Evolutionary conservation across 2,797 vertebrate genomes (phyloP).

Genomic region (Hydrocynus forskahlii): DNA sequence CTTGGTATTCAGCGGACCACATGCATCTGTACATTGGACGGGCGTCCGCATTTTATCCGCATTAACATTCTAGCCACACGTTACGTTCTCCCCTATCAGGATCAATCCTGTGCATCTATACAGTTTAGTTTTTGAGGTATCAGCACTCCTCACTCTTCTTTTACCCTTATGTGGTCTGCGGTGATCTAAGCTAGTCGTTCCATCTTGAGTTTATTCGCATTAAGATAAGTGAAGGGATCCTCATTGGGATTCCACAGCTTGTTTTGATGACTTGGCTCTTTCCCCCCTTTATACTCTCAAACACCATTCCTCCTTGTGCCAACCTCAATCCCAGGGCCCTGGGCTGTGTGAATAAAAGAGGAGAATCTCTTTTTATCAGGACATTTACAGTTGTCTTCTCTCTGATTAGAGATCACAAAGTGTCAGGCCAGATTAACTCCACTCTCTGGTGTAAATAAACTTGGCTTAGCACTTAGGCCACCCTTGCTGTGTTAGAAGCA

Average conservation of each 20-base stretch:
- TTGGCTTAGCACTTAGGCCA: constrained; percentile 38
- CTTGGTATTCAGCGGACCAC: constrained; percentile 2
- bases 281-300: constrained; percentile 9
- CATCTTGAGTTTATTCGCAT: constrained; percentile 40
- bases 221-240: constrained; percentile 39
- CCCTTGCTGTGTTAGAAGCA: constrained; percentile 31
- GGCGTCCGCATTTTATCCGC: constrained; percentile 17
- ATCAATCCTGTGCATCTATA: constrained; percentile 21
- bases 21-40: constrained; percentile 11
- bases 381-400: constrained; percentile 51
- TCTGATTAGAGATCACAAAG: constrained; percentile 56
- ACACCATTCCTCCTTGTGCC: constrained; percentile 35
- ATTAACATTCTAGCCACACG: constrained; percentile 45
- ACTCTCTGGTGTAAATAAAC: constrained; percentile 41
- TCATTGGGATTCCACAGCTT: constrained; percentile 43
- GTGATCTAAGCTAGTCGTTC: constrained; percentile 24
- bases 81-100: constrained; percentile 19
- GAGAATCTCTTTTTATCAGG: constrained; percentile 38
- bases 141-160: constrained; percentile 41
- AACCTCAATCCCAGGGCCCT: constrained; percentile 39
- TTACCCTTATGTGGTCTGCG: constrained; percentile 20
- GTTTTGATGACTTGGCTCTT: constrained; percentile 55
- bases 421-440: constrained; percentile 49
- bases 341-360: constrained; percentile 25
- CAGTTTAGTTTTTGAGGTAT: constrained; percentile 43